Evolutionary conservation across 1,140 invertebrate species (phyloP).

Genomic region (Drosophila sp.): DNA sequence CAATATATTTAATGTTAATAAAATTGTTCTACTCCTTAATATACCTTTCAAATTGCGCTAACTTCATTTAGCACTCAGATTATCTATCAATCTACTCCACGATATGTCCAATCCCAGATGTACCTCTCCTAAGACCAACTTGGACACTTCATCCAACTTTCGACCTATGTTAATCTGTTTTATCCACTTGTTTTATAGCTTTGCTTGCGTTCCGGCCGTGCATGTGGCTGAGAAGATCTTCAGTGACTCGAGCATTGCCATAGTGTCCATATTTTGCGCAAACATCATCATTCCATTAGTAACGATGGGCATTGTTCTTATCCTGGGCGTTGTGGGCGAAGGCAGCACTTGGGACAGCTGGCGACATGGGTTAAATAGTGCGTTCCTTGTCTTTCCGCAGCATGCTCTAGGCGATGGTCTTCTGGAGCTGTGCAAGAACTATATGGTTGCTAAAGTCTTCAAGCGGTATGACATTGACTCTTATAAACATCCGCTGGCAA

Average conservation of each 20-base stretch:
- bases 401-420: conserved; percentile 88
- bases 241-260: conserved; percentile 87
- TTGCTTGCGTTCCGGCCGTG: conserved; percentile 85
- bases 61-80: too few species aligned
- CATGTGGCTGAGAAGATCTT: conserved; percentile 88
- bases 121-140: too few species aligned
- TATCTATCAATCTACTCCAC: too few species aligned
- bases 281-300: conserved; percentile 87
- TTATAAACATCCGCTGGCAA: conserved; percentile 87
- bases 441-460: conserved; percentile 86
- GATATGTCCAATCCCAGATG: too few species aligned
- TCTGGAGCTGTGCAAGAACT: conserved; percentile 88
- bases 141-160: neutral
- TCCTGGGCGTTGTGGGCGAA: conserved; percentile 88
- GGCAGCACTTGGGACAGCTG: conserved; percentile 86
- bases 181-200: conserved; percentile 51
- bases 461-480: conserved; percentile 88
- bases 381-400: conserved; percentile 88
- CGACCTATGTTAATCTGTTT: neutral
- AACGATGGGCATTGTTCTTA: conserved; percentile 87
- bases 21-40: too few species aligned
- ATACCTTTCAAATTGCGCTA: too few species aligned
- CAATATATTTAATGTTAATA: too few species aligned
- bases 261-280: conserved; percentile 88
- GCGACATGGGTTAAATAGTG: conserved; percentile 87